A percentile compares a stretch with the other conserved stretches of the same genome.
Evolutionary conservation across 2,113 vertebrate species (phyloP).

Genomic region (Cinclus mexicanus): DNA sequence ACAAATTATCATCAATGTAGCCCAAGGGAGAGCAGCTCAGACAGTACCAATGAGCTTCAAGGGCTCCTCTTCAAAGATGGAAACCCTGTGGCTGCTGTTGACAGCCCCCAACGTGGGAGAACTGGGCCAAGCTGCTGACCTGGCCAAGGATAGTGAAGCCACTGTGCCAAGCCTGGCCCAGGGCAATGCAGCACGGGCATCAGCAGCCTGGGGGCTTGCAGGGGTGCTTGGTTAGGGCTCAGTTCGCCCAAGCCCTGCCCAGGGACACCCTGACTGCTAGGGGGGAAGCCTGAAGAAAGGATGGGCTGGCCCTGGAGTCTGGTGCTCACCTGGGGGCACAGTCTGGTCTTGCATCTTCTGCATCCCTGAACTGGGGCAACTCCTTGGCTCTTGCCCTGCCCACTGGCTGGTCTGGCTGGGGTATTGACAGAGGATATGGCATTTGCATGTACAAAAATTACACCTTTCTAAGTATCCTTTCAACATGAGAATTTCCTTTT

Average conservation of each 20-base stretch:
- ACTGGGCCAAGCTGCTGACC: background rate
- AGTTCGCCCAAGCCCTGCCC: background rate
- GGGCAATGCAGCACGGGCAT: background rate
- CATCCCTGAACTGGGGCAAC: background rate
- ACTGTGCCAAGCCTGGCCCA: fast-evolving
- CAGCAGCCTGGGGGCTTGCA: background rate
- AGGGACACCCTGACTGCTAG: background rate
- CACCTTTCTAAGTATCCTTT: background rate
- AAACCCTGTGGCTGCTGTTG: conserved; percentile 75
- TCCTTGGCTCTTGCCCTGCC: background rate
- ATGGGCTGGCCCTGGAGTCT: background rate
- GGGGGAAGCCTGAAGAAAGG: background rate
- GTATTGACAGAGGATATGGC: fast-evolving
- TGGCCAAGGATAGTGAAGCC: background rate
- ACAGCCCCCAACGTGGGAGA: conserved; percentile 74
- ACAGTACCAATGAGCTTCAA: conserved; percentile 81
- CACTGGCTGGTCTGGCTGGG: background rate
- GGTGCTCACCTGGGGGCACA: background rate
- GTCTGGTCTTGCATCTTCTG: background rate
- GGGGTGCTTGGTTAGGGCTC: background rate
- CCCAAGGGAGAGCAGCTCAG: conserved; percentile 82
- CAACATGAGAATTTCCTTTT: background rate
- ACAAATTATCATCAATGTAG: conserved; percentile 91
- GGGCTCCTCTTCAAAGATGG: conserved; percentile 82
- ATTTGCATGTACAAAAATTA: background rate